Evolutionary conservation across 2,888 invertebrate species (phyloP), one percentile per base, ranked within the genome.

Genomic region (Heterodera filipjevi): DNA sequence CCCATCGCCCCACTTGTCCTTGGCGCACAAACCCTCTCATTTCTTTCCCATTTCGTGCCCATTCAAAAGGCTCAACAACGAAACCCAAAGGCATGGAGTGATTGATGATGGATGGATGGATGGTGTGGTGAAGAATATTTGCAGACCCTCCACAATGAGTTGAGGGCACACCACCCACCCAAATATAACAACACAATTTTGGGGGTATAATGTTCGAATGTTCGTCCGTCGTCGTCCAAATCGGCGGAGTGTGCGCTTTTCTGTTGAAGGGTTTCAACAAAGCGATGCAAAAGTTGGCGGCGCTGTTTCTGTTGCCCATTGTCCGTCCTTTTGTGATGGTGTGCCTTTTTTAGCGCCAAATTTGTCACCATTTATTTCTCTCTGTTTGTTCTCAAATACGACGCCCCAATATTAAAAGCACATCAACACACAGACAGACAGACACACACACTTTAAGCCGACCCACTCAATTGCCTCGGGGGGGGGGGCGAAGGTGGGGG

Each of bases 81-180:
- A 59, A 59, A 59, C 59, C 5, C 59, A n/a, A 59, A 59, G 59
- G n/a, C n/a, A 59, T 59, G 59, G 59, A 59, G 27, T 27, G n/a
- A n/a, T n/a, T n/a, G n/a, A n/a, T n/a, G n/a, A n/a, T n/a, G n/a
- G n/a, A n/a, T n/a, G n/a, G n/a, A n/a, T n/a, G 59, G 27, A 59
- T 49, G 19, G 0, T 39, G 8, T 39, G 39, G 8, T 39, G 39
- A 39, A 39, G 6, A 14, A 14, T 59, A 59, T 59, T 59, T 59
- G 59, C 59, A 59, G 27, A 59, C 59, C 59, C 59, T 59, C 59
- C 53, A 59, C n/a, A 59, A 22, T 59, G 59, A 59, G 59, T 59
- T 59, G 59, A 59, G 59, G n/a, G n/a, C n/a, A n/a, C n/a, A n/a
- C n/a, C n/a, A n/a, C 59, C 27, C n/a, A 59, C 59, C n/a, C n/a